A percentile compares a stretch with the other conserved stretches of the same genome.
Conservation (phyloP, 1,140 invertebrate species). For the Formica selysi region DNA sequence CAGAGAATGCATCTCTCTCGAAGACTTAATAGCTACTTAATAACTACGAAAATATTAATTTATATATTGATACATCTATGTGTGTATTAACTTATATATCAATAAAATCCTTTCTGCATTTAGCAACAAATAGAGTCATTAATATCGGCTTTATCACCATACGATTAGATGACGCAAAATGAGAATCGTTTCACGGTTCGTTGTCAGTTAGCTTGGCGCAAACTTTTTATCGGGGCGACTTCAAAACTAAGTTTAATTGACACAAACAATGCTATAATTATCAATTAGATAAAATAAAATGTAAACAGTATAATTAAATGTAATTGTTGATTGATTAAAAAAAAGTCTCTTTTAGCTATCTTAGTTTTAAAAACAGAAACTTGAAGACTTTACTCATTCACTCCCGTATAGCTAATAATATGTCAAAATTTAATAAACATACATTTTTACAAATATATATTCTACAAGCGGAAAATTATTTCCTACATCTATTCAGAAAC, state of each 20-base stretch:
- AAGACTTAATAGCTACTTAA: not conserved
- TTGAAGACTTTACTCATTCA: not conserved
- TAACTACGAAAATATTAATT: not conserved
- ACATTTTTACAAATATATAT: not conserved
- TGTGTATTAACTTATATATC: not conserved
- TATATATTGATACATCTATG: not conserved
- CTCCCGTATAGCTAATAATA: too few relatives aligned
- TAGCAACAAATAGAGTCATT: slow-evolving; percentile 30
- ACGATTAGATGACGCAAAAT: slow-evolving; percentile 21
- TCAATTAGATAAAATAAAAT: too few relatives aligned
- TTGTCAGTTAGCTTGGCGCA: slow-evolving; percentile 9
- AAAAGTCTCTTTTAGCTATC: not conserved
- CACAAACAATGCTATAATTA: too few relatives aligned
- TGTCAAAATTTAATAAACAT: not conserved
- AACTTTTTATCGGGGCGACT: slow-evolving; percentile 19
- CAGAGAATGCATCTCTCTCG: not conserved
- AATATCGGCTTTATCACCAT: slow-evolving; percentile 30
- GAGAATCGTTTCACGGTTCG: slow-evolving; percentile 14
- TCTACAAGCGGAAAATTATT: not conserved
- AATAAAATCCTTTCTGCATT: slow-evolving; percentile 15
- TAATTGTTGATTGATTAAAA: slow-evolving; percentile 1
- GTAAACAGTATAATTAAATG: not conserved
- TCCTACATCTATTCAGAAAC: not conserved
- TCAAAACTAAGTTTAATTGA: slow-evolving; percentile 21
- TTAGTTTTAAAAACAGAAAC: not conserved